phyloP scores from a whole-genome alignment of 2,888 invertebrate genomes.

The Lithodes maja region DNA sequence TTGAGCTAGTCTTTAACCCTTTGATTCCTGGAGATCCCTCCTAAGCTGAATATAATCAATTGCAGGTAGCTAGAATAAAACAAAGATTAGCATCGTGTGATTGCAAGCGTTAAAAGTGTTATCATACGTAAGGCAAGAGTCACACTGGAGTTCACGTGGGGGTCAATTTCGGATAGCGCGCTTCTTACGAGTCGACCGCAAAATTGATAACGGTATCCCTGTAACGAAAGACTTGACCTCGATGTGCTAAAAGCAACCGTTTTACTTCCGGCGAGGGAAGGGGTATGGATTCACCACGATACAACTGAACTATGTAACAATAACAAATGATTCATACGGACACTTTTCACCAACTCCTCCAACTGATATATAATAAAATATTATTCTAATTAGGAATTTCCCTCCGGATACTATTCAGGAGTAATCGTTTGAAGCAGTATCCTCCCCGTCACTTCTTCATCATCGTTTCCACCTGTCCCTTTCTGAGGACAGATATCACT shows the following conservation, averaged over 20 bases:
- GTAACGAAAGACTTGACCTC: not conserved
- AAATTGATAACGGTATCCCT: not conserved
- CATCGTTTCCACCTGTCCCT: not conserved
- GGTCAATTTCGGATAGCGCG: not conserved
- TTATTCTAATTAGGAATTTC: not conserved
- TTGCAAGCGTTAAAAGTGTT: not conserved
- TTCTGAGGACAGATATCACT: not conserved
- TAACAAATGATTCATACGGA: too few relatives aligned
- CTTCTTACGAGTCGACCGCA: not conserved
- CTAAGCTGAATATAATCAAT: too few relatives aligned
- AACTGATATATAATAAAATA: too few relatives aligned
- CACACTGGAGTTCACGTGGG: not conserved
- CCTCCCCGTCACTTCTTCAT: not conserved
- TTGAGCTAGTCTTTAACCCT: too few relatives aligned
- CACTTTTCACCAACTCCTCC: too few relatives aligned
- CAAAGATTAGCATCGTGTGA: too few relatives aligned
- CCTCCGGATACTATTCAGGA: not conserved
- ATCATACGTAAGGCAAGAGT: conserved; percentile 17
- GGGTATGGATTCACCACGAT: not conserved
- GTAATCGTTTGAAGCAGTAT: not conserved
- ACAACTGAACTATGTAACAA: not conserved
- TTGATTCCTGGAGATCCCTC: too few relatives aligned
- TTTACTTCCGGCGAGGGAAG: not conserved
- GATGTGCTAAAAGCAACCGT: not conserved
- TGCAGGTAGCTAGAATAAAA: too few relatives aligned